These are phyloP conservation scores for Chelmon rostratus DNA, from an alignment of 2,797 vertebrate genomes.

Conservation along the genomic window DNA sequence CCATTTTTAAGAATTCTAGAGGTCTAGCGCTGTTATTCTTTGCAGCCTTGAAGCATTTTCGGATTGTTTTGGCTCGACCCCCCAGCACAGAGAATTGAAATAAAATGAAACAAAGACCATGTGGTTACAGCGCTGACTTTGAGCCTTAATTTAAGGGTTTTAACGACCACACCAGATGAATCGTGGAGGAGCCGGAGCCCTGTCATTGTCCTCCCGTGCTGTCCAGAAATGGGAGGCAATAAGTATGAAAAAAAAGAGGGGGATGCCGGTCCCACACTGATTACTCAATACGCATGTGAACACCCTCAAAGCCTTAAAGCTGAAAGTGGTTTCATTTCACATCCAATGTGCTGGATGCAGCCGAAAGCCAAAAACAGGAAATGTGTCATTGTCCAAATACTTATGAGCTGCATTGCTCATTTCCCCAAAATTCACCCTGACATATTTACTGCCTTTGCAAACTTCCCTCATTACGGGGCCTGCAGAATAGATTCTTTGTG, in stretches of 20 bases:
- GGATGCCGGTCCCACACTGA: background rate
- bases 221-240: constrained; percentile 13
- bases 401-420: constrained; percentile 43
- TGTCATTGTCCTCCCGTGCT: constrained; percentile 36
- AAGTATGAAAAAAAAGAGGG: constrained; percentile 4
- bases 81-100: background rate
- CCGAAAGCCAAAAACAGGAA: constrained; percentile 48
- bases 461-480: background rate
- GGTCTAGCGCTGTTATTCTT: too few species aligned
- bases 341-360: background rate
- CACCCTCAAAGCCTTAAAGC: background rate
- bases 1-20: too few species aligned
- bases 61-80: background rate
- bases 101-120: background rate
- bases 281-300: constrained; percentile 28
- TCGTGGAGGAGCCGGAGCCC: constrained; percentile 10
- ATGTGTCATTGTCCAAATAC: constrained; percentile 51
- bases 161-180: constrained; percentile 33
- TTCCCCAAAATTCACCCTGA: constrained; percentile 52
- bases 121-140: constrained; percentile 23
- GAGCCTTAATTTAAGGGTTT: constrained; percentile 53
- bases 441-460: constrained; percentile 43
- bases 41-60: background rate
- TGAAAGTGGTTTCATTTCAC: constrained; percentile 16
- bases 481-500: background rate